phyloP scores from a whole-genome alignment of 2,113 vertebrate species.

The Pleuronectes platessa region DNA sequence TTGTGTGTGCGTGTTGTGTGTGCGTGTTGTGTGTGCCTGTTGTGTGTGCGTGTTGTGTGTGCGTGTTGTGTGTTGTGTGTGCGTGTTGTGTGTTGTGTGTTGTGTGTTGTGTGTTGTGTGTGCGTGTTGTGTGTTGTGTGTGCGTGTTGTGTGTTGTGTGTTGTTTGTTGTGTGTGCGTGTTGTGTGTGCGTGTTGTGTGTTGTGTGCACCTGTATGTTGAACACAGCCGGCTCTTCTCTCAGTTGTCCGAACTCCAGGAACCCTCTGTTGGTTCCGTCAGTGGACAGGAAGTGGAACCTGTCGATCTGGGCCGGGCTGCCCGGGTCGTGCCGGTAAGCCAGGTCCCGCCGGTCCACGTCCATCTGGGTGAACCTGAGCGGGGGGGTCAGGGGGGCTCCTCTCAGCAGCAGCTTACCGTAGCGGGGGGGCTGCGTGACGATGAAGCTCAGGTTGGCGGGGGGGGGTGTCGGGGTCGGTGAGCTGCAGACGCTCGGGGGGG shows the following conservation, averaged over 20 bases:
- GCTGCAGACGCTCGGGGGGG: conserved; percentile 65
- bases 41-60: too few relatives aligned
- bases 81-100: too few relatives aligned
- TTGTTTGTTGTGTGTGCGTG: too few relatives aligned
- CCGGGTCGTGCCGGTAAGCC: conserved; percentile 70
- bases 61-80: too few relatives aligned
- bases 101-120: too few relatives aligned
- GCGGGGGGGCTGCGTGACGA: conserved; percentile 70
- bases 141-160: too few relatives aligned
- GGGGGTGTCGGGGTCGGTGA: conserved; percentile 77
- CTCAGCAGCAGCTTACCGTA: conserved; percentile 73
- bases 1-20: too few relatives aligned
- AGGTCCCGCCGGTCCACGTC: conserved; percentile 76
- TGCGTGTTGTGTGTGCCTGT: too few relatives aligned
- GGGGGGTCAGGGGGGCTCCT: conserved; percentile 41
- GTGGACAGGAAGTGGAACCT: conserved; percentile 77
- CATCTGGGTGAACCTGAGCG: conserved; percentile 70
- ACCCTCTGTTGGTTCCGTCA: conserved; percentile 75
- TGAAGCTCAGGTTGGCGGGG: conserved; percentile 64
- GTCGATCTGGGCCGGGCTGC: conserved; percentile 57
- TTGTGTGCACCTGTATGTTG: conserved; percentile 74
- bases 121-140: too few relatives aligned
- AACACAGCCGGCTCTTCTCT: conserved; percentile 73
- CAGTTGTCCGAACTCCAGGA: conserved; percentile 79
- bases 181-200: too few relatives aligned